A percentile compares a stretch with the other conserved stretches of the same genome.
These are phyloP conservation scores for Stenurella melanura DNA, from an alignment of 2,888 invertebrate species.

Conservation along the genomic window DNA sequence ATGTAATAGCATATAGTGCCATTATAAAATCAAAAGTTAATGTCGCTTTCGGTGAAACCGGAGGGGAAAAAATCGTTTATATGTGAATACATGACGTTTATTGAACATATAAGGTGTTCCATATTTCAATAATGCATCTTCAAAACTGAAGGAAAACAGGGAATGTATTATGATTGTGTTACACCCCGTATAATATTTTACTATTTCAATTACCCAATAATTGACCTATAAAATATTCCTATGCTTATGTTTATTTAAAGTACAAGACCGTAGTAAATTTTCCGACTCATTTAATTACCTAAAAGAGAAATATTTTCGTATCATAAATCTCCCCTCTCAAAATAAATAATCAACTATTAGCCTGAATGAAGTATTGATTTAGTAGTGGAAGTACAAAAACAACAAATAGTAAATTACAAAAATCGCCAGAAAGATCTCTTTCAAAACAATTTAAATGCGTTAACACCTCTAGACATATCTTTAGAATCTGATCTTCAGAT, in stretches of 20 bases:
- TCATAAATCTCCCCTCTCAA: not conserved
- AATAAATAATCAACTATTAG: slow-evolving; percentile 10
- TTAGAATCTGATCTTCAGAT: slow-evolving; percentile 40
- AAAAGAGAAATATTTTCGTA: not conserved
- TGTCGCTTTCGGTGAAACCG: too few relatives aligned
- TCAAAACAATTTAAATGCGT: slow-evolving; percentile 55
- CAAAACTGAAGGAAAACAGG: too few relatives aligned
- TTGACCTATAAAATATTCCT: too few relatives aligned
- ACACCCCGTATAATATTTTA: too few relatives aligned
- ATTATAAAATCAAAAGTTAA: too few relatives aligned
- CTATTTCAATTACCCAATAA: too few relatives aligned
- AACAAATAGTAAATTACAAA: slow-evolving; percentile 35
- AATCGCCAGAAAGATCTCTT: slow-evolving; percentile 27
- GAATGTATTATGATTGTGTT: too few relatives aligned
- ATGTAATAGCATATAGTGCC: too few relatives aligned
- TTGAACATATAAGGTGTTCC: too few relatives aligned
- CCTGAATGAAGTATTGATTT: slow-evolving; percentile 15
- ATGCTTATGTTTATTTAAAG: not conserved
- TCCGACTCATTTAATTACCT: not conserved
- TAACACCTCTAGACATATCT: slow-evolving; percentile 55
- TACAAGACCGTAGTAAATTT: not conserved
- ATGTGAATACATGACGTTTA: too few relatives aligned
- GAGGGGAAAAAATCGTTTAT: too few relatives aligned
- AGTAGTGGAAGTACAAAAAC: not conserved
- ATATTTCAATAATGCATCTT: too few relatives aligned